Evolutionary conservation across 2,113 vertebrate species (phyloP), one percentile per base, ranked within the genome.

Genomic region (Melanostigma gelatinosum): DNA sequence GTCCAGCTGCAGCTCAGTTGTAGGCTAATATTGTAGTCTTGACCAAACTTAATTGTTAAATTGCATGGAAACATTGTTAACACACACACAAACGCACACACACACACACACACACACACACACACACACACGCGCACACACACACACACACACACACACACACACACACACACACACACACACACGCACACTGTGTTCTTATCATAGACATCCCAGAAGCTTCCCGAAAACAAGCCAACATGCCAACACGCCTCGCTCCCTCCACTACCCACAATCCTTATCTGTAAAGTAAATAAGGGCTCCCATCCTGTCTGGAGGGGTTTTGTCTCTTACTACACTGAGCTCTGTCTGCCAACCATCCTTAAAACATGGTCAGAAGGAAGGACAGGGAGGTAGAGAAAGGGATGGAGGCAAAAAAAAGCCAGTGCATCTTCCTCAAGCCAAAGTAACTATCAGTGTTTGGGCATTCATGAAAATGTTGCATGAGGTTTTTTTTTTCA

Each of bases 271-370:
- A 85, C 70, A 89, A 81, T 85, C 72, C 87, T 93, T 93, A 90
- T 93, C 92, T 90, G 77, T 68, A 82, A 79, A 83, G 81, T 88
- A 90, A 92, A 92, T 89, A 91, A 79, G 79, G 89, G 87, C 85
- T 88, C 82, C 86, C 80, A 75, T 89, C 70, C 76, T 88, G 84
- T 87, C 88, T 88, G 82, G 62, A 77, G 85, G 74, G 83, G 67
- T 72, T 84, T 73, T 79, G 80, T 87, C 83, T 87, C 78, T 80
- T 77, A 89, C 72, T 87, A 50, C 81, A 64, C 77, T 61, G 27
- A 70, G 73, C 68, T 73, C 65, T 24, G 69, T 80, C 83, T 87
- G 81, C 83, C 65, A 75, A 34, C 82, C 61, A 24, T 84, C 77
- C 60, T 63, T 75, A 58, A 65, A 87, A 64, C 67, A 54, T 20